Conservation (phyloP, 2,113 vertebrate genomes). For the Halichoeres trimaculatus region DNA sequence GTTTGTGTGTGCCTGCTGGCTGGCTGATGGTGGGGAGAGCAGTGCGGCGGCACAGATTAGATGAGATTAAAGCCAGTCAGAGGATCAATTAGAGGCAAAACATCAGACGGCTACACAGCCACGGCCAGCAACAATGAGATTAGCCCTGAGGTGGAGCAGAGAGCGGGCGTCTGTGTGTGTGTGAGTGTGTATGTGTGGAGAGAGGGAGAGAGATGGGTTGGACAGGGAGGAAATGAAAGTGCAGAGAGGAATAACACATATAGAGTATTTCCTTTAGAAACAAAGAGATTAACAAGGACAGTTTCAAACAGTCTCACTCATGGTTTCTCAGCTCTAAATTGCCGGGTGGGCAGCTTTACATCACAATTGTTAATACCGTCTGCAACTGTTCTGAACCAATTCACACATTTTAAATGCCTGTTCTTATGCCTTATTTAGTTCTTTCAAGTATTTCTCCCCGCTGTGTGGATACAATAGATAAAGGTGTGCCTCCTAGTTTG, state of each 20-base stretch:
- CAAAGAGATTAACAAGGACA: constrained; percentile 20
- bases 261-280: constrained; percentile 8
- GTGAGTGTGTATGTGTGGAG: constrained; percentile 8
- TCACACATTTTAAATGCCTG: not conserved
- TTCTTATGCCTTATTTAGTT: not conserved
- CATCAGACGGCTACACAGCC: constrained; percentile 82
- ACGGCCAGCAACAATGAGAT: constrained; percentile 82
- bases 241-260: constrained; percentile 7
- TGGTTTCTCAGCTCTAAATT: not conserved
- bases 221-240: constrained; percentile 26
- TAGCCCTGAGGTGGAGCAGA: constrained; percentile 76
- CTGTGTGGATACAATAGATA: not conserved
- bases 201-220: not conserved
- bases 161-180: constrained; percentile 33
- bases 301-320: not conserved
- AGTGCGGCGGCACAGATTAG: constrained; percentile 81
- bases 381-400: not conserved
- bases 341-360: not conserved
- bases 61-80: constrained; percentile 86
- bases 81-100: constrained; percentile 87
- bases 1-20: constrained; percentile 51
- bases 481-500: no score
- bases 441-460: not conserved
- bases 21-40: constrained; percentile 77
- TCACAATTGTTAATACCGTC: not conserved